Base-by-base conservation (phyloP, 2,797 vertebrate genomes). In the Rhinella marina region DNA sequence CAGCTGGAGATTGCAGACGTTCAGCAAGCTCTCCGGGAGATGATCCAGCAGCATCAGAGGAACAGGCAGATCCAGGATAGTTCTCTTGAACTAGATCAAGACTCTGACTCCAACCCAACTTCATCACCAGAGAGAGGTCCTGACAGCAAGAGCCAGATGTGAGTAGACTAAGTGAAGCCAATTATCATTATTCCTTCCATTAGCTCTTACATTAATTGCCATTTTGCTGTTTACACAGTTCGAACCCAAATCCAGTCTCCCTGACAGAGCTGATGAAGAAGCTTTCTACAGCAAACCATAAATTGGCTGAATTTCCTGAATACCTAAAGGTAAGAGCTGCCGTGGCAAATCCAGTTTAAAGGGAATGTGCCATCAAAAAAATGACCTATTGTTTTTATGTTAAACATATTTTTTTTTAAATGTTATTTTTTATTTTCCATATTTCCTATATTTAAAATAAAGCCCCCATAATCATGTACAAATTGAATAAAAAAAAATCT, bases 11-110 rank as follows among this genome's bases (percentile, higher is more conserved):
- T 96, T 73, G 91, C 90, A 0, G 93, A 96, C 90, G 91, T 97
- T 90, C 97, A 98, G 92, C 93, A 95, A 88, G 95, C 91, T 52
- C 93, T 99, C 89, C 88, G 94, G 3, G 89, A 92, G 88, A 93
- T 99, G 95, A 95, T 99, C 90, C 94, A 90, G 82, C 95, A 94
- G 88, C 97, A 99, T 93, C 93, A 95, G 85, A 94, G 93, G 90
- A 94, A 89, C 27, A 57, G 80, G 57, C 84, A 86, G 41, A 80
- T 68, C 32, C 80, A 86, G 52, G 81, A 89, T 27, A 89, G 52
- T 41, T 89, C 88, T n/a, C 81, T 89, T 54, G 88, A 89, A 25
- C 62, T 89, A 29, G 88, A 89, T 41, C 88, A 83, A 56, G 88
- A 89, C 27, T n/a, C 84, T 0, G 79, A 68, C 21, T n/a, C 78